A percentile compares a stretch with the other conserved stretches of the same genome.
Evolutionary conservation across 2,797 vertebrate species (phyloP).

Genomic region (Hybognathus amarus): DNA sequence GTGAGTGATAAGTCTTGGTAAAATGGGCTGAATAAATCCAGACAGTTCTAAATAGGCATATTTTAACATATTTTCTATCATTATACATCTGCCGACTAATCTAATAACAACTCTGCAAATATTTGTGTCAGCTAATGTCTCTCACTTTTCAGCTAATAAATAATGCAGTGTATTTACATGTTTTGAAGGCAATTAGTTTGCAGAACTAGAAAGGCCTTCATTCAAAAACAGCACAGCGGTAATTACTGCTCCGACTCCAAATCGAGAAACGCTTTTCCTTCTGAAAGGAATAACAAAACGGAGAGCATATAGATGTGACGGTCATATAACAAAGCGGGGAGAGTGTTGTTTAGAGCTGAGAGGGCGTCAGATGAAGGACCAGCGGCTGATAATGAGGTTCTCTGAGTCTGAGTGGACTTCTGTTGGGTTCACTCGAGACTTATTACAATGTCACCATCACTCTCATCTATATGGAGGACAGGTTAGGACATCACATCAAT

Average conservation of each 20-base stretch:
- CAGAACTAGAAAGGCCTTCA: constrained; percentile 24
- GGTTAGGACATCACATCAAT: constrained; percentile 8
- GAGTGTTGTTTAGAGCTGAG: constrained; percentile 35
- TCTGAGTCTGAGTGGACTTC: constrained; percentile 26
- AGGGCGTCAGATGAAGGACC: constrained; percentile 42
- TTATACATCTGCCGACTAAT: constrained; percentile 26
- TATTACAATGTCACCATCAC: constrained; percentile 44
- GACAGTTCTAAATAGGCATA: constrained; percentile 17
- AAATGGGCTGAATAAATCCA: constrained; percentile 1
- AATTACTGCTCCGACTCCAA: constrained; percentile 28
- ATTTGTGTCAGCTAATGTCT: constrained; percentile 55
- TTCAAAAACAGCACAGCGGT: constrained; percentile 20
- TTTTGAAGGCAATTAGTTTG: constrained; percentile 66
- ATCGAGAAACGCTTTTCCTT: constrained; percentile 13
- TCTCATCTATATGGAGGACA: constrained; percentile 12
- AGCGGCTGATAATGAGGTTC: constrained; percentile 47
- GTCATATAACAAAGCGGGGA: constrained; percentile 33
- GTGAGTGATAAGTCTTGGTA: neutral
- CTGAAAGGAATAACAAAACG: constrained; percentile 8
- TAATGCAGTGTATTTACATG: constrained; percentile 64
- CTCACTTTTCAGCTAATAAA: constrained; percentile 60
- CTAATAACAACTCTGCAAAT: constrained; percentile 47
- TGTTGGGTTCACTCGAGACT: constrained; percentile 31
- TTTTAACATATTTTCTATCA: constrained; percentile 23
- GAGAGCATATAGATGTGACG: neutral